Evolutionary conservation across 2,113 vertebrate species (phyloP), one percentile per base, ranked within the genome.

Genomic region (Ctenodactylus gundi): DNA sequence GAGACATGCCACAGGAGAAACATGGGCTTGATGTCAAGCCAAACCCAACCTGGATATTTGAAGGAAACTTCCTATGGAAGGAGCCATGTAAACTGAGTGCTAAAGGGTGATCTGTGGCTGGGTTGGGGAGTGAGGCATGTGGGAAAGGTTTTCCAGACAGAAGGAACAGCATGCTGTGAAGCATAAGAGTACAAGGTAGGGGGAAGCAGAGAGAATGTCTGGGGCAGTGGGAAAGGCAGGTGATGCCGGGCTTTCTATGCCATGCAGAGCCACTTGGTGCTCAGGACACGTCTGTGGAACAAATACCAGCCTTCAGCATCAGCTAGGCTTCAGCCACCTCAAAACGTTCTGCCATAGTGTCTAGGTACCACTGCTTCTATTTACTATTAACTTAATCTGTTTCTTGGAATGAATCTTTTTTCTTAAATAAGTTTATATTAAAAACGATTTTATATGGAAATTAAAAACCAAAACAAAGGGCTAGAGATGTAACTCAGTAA

Each of bases 361-460:
- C 68, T 55, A 27, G 51, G 27, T 36, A 64, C 34, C n/a, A 13
- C 51, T 58, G 25, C 34, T 49, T 95, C 17, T 90, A 72, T 77
- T 95, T 94, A 51, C 7, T 78, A 58, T 83, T 94, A 7, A 83
- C 20, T 73, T 93, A 20, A 27, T 58, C 55, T 94, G 83, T 91
- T 94, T 65, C 68, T 95, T 21, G 34, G 78, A 41, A 21, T 83
- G 36, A 65, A 31, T 21, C 39, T 29, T 36, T 53, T 81, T 80
- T 65, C 77, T 78, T 51, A 78, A 84, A 89, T 65, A 84, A 60
- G 86, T 85, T 67, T 73, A 72, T 36, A 46, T 88, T 70, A 60
- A 91, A 89, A 83, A 29, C 68, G 73, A 65, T 62, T 84, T 68
- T 87, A 89, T 51, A n/a, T 92, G 41, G 36, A 29, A 90, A 72